Conservation (phyloP, 2,797 vertebrate species). For the Danio kyathit region DNA sequence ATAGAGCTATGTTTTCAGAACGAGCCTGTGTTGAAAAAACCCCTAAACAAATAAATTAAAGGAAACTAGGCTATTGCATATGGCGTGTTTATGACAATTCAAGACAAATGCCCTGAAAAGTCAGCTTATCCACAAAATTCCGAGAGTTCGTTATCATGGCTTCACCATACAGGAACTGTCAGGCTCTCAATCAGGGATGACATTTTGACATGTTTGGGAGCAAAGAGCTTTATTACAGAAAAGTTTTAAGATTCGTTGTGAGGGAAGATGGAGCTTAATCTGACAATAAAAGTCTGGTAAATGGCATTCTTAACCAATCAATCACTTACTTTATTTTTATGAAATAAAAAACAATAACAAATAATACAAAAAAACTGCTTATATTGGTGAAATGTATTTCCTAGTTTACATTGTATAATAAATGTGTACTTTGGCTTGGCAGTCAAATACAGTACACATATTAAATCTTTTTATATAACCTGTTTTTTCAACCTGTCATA, state of each 20-base stretch:
- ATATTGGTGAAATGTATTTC: not conserved
- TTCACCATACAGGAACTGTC: not conserved
- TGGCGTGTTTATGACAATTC: not conserved
- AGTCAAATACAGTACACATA: not conserved
- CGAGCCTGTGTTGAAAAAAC: too few species aligned
- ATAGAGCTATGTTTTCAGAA: too few species aligned
- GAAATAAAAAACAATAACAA: not conserved
- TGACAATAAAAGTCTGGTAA: not conserved
- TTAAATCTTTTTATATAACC: conserved; percentile 23
- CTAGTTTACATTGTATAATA: not conserved
- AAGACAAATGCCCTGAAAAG: not conserved
- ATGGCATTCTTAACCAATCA: not conserved
- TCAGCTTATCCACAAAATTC: not conserved
- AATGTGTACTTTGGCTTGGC: not conserved
- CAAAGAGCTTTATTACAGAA: conserved; percentile 6
- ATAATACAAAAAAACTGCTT: not conserved
- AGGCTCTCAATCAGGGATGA: not conserved
- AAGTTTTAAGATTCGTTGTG: conserved; percentile 1
- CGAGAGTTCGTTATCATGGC: not conserved
- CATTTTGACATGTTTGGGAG: conserved; percentile 14
- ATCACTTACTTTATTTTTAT: not conserved
- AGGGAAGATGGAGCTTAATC: not conserved
- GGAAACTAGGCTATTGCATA: too few species aligned
- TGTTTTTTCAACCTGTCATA: not conserved
- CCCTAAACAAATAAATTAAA: too few species aligned